These are phyloP conservation scores for Flexamia atlantica DNA, from an alignment of 2,888 invertebrate species.

Conservation along the genomic window DNA sequence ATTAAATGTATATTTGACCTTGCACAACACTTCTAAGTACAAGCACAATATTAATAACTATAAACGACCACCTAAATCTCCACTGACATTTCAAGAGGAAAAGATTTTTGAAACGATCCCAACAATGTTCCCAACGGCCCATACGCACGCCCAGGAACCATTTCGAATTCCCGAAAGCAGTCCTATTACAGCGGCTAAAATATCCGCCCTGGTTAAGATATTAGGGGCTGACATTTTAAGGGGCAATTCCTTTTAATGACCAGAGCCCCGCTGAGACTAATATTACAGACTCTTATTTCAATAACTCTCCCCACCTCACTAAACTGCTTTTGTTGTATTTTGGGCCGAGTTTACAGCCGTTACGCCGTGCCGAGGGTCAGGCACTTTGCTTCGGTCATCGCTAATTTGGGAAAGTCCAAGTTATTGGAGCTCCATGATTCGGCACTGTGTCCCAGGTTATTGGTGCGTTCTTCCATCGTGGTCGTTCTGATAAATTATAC, in stretches of 20 bases:
- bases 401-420: background rate
- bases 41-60: too few relatives aligned
- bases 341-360: background rate
- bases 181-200: slow-evolving; percentile 38
- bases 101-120: background rate
- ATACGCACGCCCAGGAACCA: slow-evolving; percentile 2
- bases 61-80: too few relatives aligned
- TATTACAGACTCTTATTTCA: slow-evolving; percentile 54
- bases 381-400: background rate
- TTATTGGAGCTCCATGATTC: background rate
- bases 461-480: too few relatives aligned
- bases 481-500: too few relatives aligned
- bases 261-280: slow-evolving; percentile 18
- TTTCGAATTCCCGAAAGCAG: slow-evolving; percentile 54
- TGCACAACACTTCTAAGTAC: too few relatives aligned
- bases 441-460: too few relatives aligned
- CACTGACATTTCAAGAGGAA: too few relatives aligned
- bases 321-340: slow-evolving; percentile 44
- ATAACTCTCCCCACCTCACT: slow-evolving; percentile 42
- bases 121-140: background rate
- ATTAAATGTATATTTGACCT: too few relatives aligned
- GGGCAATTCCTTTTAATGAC: slow-evolving; percentile 55
- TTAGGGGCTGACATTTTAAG: slow-evolving; percentile 59
- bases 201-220: slow-evolving; percentile 52
- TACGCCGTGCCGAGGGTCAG: background rate